Percentiles rank a stretch among this genome's conserved stretches.
Conservation (phyloP, 2,113 vertebrate genomes). For the Gavialis gangeticus region DNA sequence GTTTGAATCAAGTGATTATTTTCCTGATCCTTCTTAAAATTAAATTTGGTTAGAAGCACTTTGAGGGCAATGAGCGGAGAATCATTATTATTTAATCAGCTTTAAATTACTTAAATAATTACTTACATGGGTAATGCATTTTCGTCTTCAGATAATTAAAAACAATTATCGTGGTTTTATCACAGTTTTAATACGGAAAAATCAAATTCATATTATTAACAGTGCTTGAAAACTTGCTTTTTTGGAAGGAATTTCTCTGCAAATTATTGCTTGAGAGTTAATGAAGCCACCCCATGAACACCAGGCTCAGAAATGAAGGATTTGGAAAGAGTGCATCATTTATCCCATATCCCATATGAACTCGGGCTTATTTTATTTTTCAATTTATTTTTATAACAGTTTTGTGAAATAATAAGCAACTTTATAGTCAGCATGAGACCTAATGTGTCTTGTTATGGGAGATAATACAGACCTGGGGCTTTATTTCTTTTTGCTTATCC, state of each 20-base stretch:
- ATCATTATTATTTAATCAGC: conserved; percentile 68
- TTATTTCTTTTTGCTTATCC: not conserved
- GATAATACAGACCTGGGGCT: not conserved
- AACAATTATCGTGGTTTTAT: conserved; percentile 59
- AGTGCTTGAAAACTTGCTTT: conserved; percentile 17
- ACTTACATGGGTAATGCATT: conserved; percentile 36
- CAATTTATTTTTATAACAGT: not conserved
- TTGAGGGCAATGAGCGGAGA: conserved; percentile 38
- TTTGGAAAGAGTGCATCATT: conserved; percentile 25
- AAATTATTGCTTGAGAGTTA: conserved; percentile 11
- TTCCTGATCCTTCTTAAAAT: conserved; percentile 67
- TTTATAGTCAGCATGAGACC: not conserved
- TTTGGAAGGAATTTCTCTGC: conserved; percentile 1
- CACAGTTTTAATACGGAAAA: conserved; percentile 47
- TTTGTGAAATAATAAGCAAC: not conserved
- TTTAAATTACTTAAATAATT: conserved; percentile 64
- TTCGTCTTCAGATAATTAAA: conserved; percentile 59
- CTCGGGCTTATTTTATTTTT: conserved; percentile 16
- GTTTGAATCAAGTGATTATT: conserved; percentile 58
- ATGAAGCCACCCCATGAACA: not conserved
- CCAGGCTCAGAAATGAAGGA: not conserved
- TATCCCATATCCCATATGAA: not conserved
- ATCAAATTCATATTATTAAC: conserved; percentile 32
- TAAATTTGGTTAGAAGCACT: conserved; percentile 52
- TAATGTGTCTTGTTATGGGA: not conserved